Evolutionary conservation across 2,113 vertebrate species (phyloP).

Genomic region (Cyanistes caeruleus): DNA sequence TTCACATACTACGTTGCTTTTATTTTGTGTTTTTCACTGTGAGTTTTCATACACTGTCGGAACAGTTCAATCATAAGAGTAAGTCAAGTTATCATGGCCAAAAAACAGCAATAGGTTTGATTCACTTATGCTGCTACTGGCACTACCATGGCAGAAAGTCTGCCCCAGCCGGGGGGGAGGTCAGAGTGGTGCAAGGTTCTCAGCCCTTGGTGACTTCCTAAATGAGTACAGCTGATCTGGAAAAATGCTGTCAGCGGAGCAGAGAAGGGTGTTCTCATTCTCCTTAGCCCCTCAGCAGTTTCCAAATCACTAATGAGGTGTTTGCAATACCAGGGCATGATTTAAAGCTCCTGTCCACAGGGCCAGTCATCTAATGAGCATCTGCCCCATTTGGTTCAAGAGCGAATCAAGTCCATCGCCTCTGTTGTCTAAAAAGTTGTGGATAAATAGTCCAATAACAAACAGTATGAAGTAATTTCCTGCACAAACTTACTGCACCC

Average conservation of each 20-base stretch:
- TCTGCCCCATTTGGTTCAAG: background rate
- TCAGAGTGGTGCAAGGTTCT: conserved; percentile 17
- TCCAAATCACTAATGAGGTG: background rate
- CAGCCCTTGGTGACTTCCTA: conserved; percentile 3
- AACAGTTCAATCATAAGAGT: conserved; percentile 25
- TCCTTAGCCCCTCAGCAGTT: conserved; percentile 20
- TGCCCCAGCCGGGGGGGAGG: background rate
- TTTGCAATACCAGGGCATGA: background rate
- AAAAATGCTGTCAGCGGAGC: background rate
- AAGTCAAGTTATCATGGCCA: conserved; percentile 48
- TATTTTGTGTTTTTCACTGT: background rate
- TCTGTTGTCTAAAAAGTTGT: conserved; percentile 10
- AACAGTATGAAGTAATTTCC: conserved; percentile 73
- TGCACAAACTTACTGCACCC: conserved; percentile 71
- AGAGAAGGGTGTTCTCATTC: conserved; percentile 13
- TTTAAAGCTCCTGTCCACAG: background rate
- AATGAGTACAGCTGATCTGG: conserved; percentile 24
- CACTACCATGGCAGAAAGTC: background rate
- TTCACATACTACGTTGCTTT: background rate
- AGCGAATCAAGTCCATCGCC: background rate
- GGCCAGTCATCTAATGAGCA: background rate
- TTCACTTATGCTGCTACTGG: conserved; percentile 18
- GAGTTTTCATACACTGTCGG: background rate
- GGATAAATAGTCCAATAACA: conserved; percentile 67
- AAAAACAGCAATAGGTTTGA: conserved; percentile 63